Evolutionary conservation across 2,113 vertebrate genomes (phyloP), one percentile per base, ranked within the genome.

Genomic region (Macaca nemestrina): DNA sequence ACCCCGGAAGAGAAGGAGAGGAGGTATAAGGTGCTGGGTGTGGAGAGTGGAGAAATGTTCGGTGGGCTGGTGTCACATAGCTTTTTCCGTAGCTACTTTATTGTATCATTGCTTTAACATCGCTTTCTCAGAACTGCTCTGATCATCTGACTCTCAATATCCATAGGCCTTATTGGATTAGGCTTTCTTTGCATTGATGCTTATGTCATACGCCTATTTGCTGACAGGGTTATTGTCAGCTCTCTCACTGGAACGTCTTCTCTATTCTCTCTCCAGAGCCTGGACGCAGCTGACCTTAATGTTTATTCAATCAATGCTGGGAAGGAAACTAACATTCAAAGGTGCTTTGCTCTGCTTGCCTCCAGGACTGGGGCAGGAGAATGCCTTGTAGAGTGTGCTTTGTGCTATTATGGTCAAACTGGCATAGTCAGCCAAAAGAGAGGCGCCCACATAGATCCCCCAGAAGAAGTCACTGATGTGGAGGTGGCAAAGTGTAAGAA

Each of bases 401-500:
- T 0, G 11, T 4, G 12, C 25, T 27, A 7, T 14, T 0, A 0
- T 2, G 20, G 55, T 4, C 57, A 18, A 8, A 3, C 5, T 5
- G 1, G 4, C 7, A 0, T 8, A 8, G 2, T 3, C 8, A 10
- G 23, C 22, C 32, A 20, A 32, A 35, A 48, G 22, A 13, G 1
- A 64, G 38, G 40, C 6, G 48, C 40, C 12, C 3, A 7, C 32
- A 2, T 32, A 23, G 38, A 4, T 7, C 22, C 32, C 52, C 9
- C 45, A 3, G 35, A 30, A 52, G 13, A 40, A 35, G 18, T 9
- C 0, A 9, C 38, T 43, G 27, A 50, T 3, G 16, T 11, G 35
- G 81, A 72, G 8, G n/a, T 38, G 22, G 5, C 0, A 8, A 10
- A 20, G 23, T 32, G 3, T 2, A 16, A 73, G 72, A 48, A 61